Evolutionary conservation across 2,113 vertebrate genomes (phyloP).

Genomic region (Paraplagusia blochii): DNA sequence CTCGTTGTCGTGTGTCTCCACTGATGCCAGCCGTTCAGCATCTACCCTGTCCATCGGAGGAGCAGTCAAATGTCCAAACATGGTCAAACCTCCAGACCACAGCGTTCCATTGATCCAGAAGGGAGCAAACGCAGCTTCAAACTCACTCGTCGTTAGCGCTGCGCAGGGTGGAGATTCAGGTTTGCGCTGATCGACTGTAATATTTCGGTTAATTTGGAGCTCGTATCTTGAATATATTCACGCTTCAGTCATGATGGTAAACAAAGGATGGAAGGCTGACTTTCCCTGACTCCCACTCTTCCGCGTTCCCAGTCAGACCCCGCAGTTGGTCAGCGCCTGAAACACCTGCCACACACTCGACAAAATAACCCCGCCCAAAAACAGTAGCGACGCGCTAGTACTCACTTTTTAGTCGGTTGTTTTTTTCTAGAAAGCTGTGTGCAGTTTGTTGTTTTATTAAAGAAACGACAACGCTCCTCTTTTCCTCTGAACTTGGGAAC

Average conservation of each 20-base stretch:
- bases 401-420: conserved; percentile 27
- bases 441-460: background rate
- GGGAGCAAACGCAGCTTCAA: conserved; percentile 3
- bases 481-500: conserved; percentile 69
- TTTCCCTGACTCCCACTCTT: conserved; percentile 62
- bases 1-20: background rate
- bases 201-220: no score
- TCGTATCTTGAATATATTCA: conserved; percentile 29
- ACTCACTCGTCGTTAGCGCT: conserved; percentile 35
- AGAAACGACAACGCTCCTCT: conserved; percentile 34
- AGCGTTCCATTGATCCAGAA: conserved; percentile 30
- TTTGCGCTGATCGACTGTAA: no score
- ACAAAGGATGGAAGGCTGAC: conserved; percentile 62
- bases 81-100: conserved; percentile 45
- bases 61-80: conserved; percentile 53
- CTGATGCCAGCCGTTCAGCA: conserved; percentile 21
- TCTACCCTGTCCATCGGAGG: conserved; percentile 14
- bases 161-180: background rate
- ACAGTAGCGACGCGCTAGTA: conserved; percentile 29
- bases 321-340: conserved; percentile 9
- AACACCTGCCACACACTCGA: background rate
- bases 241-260: conserved; percentile 58
- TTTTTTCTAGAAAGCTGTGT: conserved; percentile 18
- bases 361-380: conserved; percentile 6
- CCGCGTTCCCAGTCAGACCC: conserved; percentile 58